Evolutionary conservation across 2,888 invertebrate species (phyloP), one percentile per base, ranked within the genome.

Genomic region (Nemotelus pantherinus): DNA sequence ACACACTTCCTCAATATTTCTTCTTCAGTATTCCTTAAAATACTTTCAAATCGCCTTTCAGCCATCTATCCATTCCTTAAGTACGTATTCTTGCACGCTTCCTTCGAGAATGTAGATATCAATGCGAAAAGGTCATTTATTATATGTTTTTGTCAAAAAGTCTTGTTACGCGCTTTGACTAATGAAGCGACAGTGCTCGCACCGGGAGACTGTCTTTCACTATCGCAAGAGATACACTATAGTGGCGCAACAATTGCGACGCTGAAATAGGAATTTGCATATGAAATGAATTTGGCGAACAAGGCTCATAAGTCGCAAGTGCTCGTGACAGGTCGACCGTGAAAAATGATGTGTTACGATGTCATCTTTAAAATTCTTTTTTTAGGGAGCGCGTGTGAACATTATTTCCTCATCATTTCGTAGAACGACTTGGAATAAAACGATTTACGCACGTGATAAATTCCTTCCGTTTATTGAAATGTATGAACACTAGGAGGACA

Each of bases 261-360:
- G 47, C 44, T 9, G 39, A 68, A 68, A 68, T 48, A 48, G 41
- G 67, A 68, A 68, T 68, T 68, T 68, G 67, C 67, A 68, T 68
- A 68, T 48, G 50, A 68, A 68, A 68, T 68, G 67, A 68, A 68
- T 68, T 68, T 68, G 48, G 48, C 67, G 50, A 68, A 71, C 55
- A 71, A 50, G 71, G 45, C 71, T 43, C 74, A 74, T 39, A 58
- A 2, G 60, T 43, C 43, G 60, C 75, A 75, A 75, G 55, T 75
- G 75, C 63, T 63, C 48, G 64, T 75, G 75, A 75, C 75, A 75
- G 60, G 44, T 75, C 75, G 55, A 41, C 55, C 75, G 63, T 75
- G 75, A 75, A 75, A 75, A 75, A 75, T 75, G 75, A 75, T 75
- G 75, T 64, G 75, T 60, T 75, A 55, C 63, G 48, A 74, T 60